Percentiles rank a stretch among this genome's conserved stretches.
Conservation (phyloP, 1,140 invertebrate genomes). For the Cotesia vestalis region DNA sequence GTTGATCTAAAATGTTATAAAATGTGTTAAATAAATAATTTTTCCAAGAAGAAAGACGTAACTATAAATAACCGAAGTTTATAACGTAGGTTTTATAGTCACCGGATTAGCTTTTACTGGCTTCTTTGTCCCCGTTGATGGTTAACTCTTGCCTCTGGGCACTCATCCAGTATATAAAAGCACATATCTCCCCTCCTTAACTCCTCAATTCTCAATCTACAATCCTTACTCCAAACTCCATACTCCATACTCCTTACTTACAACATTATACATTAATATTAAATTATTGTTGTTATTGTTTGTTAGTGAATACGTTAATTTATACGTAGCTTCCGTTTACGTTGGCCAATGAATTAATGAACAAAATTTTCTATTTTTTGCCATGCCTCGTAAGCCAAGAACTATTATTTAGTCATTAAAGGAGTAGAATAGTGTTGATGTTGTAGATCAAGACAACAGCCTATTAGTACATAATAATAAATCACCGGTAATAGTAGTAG, state of each 20-base stretch:
- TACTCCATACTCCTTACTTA: too few relatives aligned
- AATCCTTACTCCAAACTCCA: too few relatives aligned
- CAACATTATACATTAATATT: too few relatives aligned
- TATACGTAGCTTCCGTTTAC: neutral
- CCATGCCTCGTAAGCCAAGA: conserved; percentile 5
- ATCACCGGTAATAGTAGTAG: neutral
- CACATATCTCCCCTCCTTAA: neutral
- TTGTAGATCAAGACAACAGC: conserved; percentile 5
- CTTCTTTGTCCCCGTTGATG: conserved; percentile 23
- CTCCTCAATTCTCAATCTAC: neutral
- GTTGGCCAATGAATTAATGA: conserved; percentile 19
- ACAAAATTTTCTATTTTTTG: conserved; percentile 7
- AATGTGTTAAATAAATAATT: too few relatives aligned
- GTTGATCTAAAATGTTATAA: too few relatives aligned
- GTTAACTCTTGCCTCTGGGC: neutral
- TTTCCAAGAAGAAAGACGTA: neutral
- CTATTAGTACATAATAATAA: neutral
- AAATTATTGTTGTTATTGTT: neutral
- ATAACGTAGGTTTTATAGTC: conserved; percentile 6
- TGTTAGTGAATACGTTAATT: neutral
- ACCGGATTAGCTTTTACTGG: conserved; percentile 20
- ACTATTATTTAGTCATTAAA: neutral
- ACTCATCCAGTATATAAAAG: too few relatives aligned
- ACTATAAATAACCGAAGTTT: conserved; percentile 18
- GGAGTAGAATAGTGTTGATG: conserved; percentile 3